Conservation (phyloP, 2,113 vertebrate genomes). For the Eulemur rufifrons region DNA sequence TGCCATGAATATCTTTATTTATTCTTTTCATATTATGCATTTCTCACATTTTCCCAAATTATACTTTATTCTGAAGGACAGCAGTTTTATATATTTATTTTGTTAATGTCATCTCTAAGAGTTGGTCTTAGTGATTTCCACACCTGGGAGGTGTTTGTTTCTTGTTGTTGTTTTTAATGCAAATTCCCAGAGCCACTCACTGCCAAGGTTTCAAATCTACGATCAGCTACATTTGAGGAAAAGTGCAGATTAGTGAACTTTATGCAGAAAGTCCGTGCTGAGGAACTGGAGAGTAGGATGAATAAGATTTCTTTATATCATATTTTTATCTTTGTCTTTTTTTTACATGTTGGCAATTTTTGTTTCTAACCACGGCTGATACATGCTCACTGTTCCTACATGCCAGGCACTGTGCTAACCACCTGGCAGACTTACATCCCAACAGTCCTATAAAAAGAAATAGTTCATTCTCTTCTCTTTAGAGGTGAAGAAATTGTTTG, state of each 20-base stretch:
- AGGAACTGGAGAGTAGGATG: background rate
- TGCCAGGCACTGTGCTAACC: background rate
- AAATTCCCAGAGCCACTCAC: background rate
- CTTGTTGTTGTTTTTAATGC: background rate
- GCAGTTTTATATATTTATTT: background rate
- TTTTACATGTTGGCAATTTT: background rate
- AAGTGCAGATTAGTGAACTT: background rate
- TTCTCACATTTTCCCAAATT: conserved; percentile 35
- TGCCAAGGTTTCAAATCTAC: background rate
- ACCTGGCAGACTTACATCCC: background rate
- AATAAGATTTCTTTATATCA: background rate
- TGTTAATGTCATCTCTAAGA: background rate
- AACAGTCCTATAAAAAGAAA: background rate
- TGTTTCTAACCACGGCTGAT: background rate
- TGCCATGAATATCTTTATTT: background rate
- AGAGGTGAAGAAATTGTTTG: background rate
- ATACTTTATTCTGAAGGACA: background rate
- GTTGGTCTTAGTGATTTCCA: background rate
- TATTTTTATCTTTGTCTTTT: background rate
- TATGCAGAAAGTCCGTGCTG: background rate
- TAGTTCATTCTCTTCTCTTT: background rate
- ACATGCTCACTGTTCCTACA: background rate
- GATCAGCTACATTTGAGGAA: background rate
- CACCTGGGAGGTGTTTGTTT: background rate
- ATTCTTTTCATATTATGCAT: background rate